phyloP scores from a whole-genome alignment of 1,140 invertebrate genomes.

The Grapholita molesta region DNA sequence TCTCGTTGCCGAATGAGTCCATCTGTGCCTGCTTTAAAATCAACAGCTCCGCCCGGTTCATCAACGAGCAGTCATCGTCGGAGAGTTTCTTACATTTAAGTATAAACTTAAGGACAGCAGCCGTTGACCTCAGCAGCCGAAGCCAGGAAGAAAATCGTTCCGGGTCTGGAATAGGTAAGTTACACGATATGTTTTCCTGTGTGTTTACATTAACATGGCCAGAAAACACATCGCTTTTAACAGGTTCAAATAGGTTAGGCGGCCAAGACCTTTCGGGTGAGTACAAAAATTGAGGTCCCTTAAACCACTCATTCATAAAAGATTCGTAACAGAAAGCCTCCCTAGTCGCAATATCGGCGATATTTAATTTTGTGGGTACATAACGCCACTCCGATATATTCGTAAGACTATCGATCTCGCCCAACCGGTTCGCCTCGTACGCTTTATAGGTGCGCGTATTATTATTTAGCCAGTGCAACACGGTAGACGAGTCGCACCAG shows the following conservation, averaged over 20 bases:
- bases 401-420: too few relatives aligned
- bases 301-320: constrained; percentile 20
- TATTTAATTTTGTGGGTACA: neutral
- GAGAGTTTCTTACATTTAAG: neutral
- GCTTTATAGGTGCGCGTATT: neutral
- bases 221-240: too few relatives aligned
- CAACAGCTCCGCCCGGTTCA: constrained; percentile 14
- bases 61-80: neutral
- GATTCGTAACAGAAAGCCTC: too few relatives aligned
- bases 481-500: neutral
- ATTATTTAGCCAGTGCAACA: neutral
- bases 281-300: constrained; percentile 24
- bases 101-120: constrained; percentile 5
- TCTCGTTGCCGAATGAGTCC: constrained; percentile 19
- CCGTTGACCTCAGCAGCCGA: constrained; percentile 6
- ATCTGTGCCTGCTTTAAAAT: constrained; percentile 18
- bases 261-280: constrained; percentile 13
- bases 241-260: neutral
- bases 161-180: constrained; percentile 20
- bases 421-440: too few relatives aligned
- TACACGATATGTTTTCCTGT: neutral
- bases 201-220: constrained; percentile 1
- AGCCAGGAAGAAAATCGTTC: constrained; percentile 23
- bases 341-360: constrained; percentile 28
- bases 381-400: neutral